Conservation (phyloP, 2,888 invertebrate species). For the Amphimallon solstitiale region DNA sequence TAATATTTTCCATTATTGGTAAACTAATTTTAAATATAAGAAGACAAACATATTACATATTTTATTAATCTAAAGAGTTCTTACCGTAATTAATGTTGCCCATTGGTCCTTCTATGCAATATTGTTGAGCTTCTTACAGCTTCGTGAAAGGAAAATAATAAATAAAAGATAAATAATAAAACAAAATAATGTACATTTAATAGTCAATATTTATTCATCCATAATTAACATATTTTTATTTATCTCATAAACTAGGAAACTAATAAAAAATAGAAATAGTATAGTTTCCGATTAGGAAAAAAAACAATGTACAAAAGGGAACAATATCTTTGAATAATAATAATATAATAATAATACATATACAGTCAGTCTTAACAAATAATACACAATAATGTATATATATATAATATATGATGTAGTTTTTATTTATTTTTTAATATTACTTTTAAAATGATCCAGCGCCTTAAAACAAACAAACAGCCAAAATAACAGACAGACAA, state of each 20-base stretch:
- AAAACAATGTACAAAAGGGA: conserved; percentile 38
- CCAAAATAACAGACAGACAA: not conserved
- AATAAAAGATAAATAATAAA: conserved; percentile 36
- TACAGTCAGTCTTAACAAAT: conserved; percentile 61
- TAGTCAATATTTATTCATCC: conserved; percentile 59
- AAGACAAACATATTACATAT: too few relatives aligned
- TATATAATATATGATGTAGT: conserved; percentile 24
- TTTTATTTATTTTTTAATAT: too few relatives aligned
- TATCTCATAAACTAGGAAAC: conserved; percentile 47
- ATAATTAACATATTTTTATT: conserved; percentile 53
- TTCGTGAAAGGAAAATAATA: too few relatives aligned
- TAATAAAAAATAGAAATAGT: conserved; percentile 44
- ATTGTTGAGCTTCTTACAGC: too few relatives aligned
- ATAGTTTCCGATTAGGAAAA: conserved; percentile 40
- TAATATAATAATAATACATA: conserved; percentile 16
- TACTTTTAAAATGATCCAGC: conserved; percentile 20
- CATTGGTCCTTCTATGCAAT: too few relatives aligned
- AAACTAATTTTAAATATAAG: too few relatives aligned
- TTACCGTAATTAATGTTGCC: too few relatives aligned
- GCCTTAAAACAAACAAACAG: conserved; percentile 20
- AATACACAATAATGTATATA: conserved; percentile 54
- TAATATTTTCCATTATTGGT: too few relatives aligned
- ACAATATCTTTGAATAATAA: conserved; percentile 23
- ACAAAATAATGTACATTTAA: conserved; percentile 49
- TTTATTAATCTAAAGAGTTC: too few relatives aligned